Conservation (phyloP, 2,797 vertebrate genomes). For the Nyctibius grandis region DNA sequence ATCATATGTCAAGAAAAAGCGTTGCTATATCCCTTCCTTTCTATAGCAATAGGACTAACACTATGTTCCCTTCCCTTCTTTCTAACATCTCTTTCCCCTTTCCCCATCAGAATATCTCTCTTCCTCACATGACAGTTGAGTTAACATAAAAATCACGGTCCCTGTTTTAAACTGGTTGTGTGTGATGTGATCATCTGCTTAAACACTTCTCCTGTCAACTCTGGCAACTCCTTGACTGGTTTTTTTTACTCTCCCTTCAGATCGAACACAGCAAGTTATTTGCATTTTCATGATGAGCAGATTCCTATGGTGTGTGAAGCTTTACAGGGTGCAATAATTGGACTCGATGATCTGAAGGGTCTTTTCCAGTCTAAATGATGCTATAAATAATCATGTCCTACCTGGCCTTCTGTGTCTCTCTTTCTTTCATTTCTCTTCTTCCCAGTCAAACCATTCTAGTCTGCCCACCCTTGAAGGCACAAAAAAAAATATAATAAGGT, state of each 20-base stretch:
- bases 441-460: not conserved
- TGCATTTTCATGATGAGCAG: not conserved
- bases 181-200: not conserved
- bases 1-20: not conserved
- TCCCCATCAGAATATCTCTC: not conserved
- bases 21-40: not conserved
- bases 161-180: not conserved
- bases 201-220: not conserved
- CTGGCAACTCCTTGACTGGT: not conserved
- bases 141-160: not conserved
- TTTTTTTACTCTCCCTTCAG: not conserved
- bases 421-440: not conserved
- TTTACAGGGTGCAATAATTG: not conserved
- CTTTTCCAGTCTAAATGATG: not conserved
- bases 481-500: not conserved
- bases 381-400: not conserved
- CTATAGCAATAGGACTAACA: accelerated
- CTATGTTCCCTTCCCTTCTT: not conserved
- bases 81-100: not conserved
- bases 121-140: not conserved
- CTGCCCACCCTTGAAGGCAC: not conserved
- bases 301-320: not conserved
- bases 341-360: not conserved
- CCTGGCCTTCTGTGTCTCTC: not conserved
- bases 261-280: not conserved